Evolutionary conservation across 2,797 vertebrate genomes (phyloP).

Genomic region (Sebastes oblongus): DNA sequence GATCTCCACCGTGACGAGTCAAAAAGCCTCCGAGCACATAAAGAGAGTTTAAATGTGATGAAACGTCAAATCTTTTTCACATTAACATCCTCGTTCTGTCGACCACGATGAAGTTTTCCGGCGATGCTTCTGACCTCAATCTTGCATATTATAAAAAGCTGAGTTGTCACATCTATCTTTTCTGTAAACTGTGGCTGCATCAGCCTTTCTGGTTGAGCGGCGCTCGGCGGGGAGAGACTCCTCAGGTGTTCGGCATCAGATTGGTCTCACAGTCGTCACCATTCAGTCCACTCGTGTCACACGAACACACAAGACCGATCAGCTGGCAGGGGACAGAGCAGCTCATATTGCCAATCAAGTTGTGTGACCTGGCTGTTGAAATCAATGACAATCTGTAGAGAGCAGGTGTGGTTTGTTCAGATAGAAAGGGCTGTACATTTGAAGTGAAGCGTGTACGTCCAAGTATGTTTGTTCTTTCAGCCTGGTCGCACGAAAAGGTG

Average conservation of each 20-base stretch:
- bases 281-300: neutral
- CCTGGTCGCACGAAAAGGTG: too few species aligned
- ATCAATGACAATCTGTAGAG: conserved; percentile 36
- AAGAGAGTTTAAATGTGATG: conserved; percentile 28
- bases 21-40: conserved; percentile 28
- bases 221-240: conserved; percentile 18
- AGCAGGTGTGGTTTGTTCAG: conserved; percentile 39
- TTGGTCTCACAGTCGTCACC: neutral
- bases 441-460: neutral
- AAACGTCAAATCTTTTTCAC: conserved; percentile 34
- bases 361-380: conserved; percentile 46
- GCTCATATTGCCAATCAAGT: conserved; percentile 39
- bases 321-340: conserved; percentile 20
- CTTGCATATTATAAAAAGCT: conserved; percentile 16
- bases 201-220: conserved; percentile 9
- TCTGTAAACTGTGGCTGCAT: conserved; percentile 33
- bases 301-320: neutral
- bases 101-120: neutral
- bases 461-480: neutral
- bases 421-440: conserved; percentile 10
- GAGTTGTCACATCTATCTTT: conserved; percentile 30
- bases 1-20: conserved; percentile 40
- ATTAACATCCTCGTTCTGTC: neutral
- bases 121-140: conserved; percentile 13
- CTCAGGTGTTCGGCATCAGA: conserved; percentile 24